phyloP scores from a whole-genome alignment of 2,888 invertebrate species.

The Zaprionus lineosus region DNA sequence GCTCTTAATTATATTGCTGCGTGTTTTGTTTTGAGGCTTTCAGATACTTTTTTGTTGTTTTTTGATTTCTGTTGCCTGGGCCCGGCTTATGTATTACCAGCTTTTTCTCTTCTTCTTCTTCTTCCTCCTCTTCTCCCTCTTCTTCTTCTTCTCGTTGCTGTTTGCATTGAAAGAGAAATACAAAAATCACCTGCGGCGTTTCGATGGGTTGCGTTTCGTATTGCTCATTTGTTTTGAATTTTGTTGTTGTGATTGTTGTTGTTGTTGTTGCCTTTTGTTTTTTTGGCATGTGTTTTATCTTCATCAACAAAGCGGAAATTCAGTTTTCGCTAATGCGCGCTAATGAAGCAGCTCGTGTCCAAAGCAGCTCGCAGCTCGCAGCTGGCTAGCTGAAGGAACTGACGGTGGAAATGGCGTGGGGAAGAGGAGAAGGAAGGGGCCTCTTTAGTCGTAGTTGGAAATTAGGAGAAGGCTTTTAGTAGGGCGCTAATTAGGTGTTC shows the following conservation, averaged over 20 bases:
- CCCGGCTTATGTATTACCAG: no score
- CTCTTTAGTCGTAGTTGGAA: conserved; percentile 49
- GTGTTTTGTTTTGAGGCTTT: conserved; percentile 40
- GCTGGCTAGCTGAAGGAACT: conserved; percentile 49
- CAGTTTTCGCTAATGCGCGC: conserved; percentile 71
- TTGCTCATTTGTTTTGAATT: conserved; percentile 26
- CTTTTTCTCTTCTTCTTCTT: no score
- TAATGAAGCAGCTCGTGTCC: conserved; percentile 70
- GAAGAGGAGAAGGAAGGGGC: no score
- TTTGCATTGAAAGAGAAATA: conserved; percentile 55
- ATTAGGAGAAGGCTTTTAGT: conserved; percentile 67
- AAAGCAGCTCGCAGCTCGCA: no score
- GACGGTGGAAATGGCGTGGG: no score
- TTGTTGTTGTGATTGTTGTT: conserved; percentile 22
- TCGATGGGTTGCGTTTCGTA: conserved; percentile 37
- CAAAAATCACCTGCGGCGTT: conserved; percentile 70
- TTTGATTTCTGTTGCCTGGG: conserved; percentile 4
- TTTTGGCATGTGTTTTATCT: conserved; percentile 74
- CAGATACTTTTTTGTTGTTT: neutral
- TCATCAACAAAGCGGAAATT: conserved; percentile 68
- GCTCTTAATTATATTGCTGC: conserved; percentile 72
- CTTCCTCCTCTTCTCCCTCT: no score
- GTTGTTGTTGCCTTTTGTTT: conserved; percentile 5
- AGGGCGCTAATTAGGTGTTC: conserved; percentile 65
- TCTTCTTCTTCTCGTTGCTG: no score